Evolutionary conservation across 2,113 vertebrate species (phyloP), one percentile per base, ranked within the genome.

Genomic region (Xiphias gladius): DNA sequence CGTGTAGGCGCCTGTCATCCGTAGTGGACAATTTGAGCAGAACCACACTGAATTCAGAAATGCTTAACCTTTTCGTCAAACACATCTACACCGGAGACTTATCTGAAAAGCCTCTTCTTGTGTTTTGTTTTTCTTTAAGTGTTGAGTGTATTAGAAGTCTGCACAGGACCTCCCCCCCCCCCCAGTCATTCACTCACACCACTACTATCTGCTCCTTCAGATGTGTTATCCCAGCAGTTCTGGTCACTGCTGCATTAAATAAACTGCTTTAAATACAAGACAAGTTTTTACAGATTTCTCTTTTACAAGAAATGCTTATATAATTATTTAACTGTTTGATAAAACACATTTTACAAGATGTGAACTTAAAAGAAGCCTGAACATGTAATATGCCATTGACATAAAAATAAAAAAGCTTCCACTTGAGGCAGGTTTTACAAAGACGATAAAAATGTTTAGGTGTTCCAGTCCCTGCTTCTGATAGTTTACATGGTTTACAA

Each of bases 151-250:
- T n/a, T 43, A 19, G 22, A 65, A 19, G 54, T 58, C 58, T 78
- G 48, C 43, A 75, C 37, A 65, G 74, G 55, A 75, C 61, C 7
- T n/a, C n/a, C n/a, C n/a, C n/a, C n/a, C n/a, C n/a, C n/a, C n/a
- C n/a, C n/a, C 62, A n/a, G 7, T n/a, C 9, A 22, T 46, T n/a
- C n/a, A n/a, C n/a, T n/a, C n/a, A n/a, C n/a, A 43, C 13, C 41
- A 4, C 41, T 37, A 20, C 55, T 30, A 11, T 73, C 39, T 26
- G 37, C 37, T 39, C 37, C 37, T 8, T 8, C 37, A 11, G 26
- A 58, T 13, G n/a, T 26, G 6, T 59, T 32, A 59, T 59, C 26
- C 57, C 58, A 61, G 26, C 14, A 61, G 7, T 19, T 50, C 43
- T 5, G 5, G 8, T 9, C 50, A 22, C 46, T 30, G 13, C 57